Percentiles rank a stretch among this genome's conserved stretches.
Evolutionary conservation across 2,888 invertebrate genomes (phyloP).

Genomic region (Dione juno): DNA sequence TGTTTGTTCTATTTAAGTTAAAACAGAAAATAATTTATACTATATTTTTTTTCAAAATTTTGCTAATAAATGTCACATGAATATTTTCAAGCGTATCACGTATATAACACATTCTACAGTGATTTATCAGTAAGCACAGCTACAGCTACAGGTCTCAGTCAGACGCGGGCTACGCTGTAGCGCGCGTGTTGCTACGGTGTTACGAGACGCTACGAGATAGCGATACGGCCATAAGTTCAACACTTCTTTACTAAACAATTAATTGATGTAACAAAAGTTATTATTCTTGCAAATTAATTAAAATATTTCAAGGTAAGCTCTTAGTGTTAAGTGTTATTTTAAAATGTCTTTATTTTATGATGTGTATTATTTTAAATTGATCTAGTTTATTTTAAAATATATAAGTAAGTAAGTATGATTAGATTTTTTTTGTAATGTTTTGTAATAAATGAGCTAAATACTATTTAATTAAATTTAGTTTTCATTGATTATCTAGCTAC

Average conservation of each 20-base stretch:
- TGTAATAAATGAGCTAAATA: too few relatives aligned
- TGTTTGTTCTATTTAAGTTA: too few relatives aligned
- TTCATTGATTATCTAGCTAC: too few relatives aligned
- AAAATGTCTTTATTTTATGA: background rate
- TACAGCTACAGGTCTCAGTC: slow-evolving; percentile 52
- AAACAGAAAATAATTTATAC: too few relatives aligned
- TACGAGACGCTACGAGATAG: slow-evolving; percentile 23
- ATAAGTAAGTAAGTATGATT: too few relatives aligned
- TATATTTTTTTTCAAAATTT: too few relatives aligned
- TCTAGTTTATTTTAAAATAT: too few relatives aligned
- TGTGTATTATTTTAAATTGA: too few relatives aligned
- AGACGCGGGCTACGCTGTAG: slow-evolving; percentile 51
- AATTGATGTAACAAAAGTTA: background rate
- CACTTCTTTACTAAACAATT: background rate
- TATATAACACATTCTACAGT: background rate
- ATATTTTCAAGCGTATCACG: background rate
- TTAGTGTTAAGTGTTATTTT: background rate
- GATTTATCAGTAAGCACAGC: slow-evolving; percentile 40
- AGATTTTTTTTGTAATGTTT: too few relatives aligned
- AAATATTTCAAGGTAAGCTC: slow-evolving; percentile 9
- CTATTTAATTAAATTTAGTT: too few relatives aligned
- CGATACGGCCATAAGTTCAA: slow-evolving; percentile 27
- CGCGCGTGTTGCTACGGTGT: slow-evolving; percentile 44
- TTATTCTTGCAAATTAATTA: background rate
- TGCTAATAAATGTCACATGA: background rate